phyloP scores from a whole-genome alignment of 1,140 invertebrate genomes.

The Leptinotarsa texana region DNA sequence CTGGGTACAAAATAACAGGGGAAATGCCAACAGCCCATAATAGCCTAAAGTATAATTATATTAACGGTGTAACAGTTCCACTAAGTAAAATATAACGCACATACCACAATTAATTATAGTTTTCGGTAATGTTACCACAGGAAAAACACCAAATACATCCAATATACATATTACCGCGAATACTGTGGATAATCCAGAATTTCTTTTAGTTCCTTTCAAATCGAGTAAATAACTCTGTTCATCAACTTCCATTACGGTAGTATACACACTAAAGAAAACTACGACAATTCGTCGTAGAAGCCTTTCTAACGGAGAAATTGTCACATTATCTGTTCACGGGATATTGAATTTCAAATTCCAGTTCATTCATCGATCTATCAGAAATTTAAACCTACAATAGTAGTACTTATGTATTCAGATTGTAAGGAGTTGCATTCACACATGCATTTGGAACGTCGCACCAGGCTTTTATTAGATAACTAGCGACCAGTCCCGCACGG shows the following conservation, averaged over 20 bases:
- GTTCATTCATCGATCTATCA: too few relatives aligned
- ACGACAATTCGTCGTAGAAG: not conserved
- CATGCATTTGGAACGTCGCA: too few relatives aligned
- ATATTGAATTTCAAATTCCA: not conserved
- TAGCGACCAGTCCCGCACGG: too few relatives aligned
- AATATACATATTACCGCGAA: conserved; percentile 76
- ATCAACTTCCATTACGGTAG: conserved; percentile 32
- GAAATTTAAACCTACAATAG: too few relatives aligned
- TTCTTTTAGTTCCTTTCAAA: not conserved
- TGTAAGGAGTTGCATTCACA: too few relatives aligned
- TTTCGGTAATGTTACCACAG: conserved; percentile 73
- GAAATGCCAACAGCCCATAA: conserved; percentile 69
- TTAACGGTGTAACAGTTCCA: not conserved
- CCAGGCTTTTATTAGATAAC: too few relatives aligned
- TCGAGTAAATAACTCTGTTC: conserved; percentile 37
- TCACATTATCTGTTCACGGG: not conserved
- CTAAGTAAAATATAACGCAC: conserved; percentile 24
- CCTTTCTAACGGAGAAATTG: not conserved
- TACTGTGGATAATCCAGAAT: conserved; percentile 63
- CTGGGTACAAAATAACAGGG: conserved; percentile 70
- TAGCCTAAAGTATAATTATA: conserved; percentile 60
- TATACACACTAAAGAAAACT: not conserved
- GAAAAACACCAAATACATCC: conserved; percentile 81
- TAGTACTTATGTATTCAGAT: too few relatives aligned
- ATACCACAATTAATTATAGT: conserved; percentile 73